Conservation (phyloP, 2,888 invertebrate genomes). For the Anthrax anthrax region DNA sequence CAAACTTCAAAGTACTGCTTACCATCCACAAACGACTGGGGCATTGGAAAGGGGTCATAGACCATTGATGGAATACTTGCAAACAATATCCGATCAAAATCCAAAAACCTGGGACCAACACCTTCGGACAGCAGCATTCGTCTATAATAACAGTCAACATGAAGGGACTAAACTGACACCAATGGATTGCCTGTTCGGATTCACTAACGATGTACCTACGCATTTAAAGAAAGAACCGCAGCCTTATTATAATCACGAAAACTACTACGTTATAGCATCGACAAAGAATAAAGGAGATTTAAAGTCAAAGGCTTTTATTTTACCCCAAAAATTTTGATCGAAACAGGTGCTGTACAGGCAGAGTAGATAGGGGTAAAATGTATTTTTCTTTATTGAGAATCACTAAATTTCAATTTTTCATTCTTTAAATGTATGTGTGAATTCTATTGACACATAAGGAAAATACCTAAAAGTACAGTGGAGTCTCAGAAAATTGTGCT, state of each 20-base stretch:
- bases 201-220: slow-evolving; percentile 1
- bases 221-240: background rate
- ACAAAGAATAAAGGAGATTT: too few relatives aligned
- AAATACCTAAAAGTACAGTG: too few relatives aligned
- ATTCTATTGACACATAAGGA: too few relatives aligned
- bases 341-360: too few relatives aligned
- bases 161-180: slow-evolving; percentile 5
- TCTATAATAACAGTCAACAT: slow-evolving; percentile 4
- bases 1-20: background rate
- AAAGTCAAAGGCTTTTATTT: too few relatives aligned
- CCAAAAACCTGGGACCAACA: slow-evolving; percentile 10
- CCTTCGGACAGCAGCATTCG: slow-evolving; percentile 5
- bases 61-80: slow-evolving; percentile 4
- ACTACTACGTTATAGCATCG: background rate
- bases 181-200: too few relatives aligned
- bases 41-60: slow-evolving; percentile 6
- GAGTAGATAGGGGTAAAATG: too few relatives aligned
- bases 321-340: too few relatives aligned
- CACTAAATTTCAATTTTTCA: too few relatives aligned
- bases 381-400: too few relatives aligned
- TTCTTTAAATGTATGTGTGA: too few relatives aligned
- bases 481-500: too few relatives aligned
- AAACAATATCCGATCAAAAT: slow-evolving; percentile 4
- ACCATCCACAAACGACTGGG: slow-evolving; percentile 3
- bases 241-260: slow-evolving; percentile 3